Percentiles rank a stretch among this genome's conserved stretches.
Evolutionary conservation across 2,888 invertebrate species (phyloP).

Genomic region (Andricus quercusramuli): DNA sequence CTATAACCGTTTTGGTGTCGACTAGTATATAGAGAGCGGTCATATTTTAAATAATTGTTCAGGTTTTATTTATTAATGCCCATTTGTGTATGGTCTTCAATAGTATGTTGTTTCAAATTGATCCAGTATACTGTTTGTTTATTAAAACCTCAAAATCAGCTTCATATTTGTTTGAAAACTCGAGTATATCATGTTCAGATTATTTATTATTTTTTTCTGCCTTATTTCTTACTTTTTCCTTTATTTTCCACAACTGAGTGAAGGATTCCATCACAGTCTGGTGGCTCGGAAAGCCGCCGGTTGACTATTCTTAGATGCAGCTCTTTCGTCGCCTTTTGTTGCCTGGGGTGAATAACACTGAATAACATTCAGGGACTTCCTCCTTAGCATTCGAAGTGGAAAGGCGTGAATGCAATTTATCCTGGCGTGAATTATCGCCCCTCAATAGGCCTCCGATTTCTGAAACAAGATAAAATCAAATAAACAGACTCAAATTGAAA

Average conservation of each 20-base stretch:
- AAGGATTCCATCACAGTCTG: slow-evolving; percentile 40
- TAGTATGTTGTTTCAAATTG: too few species aligned
- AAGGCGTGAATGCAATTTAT: slow-evolving; percentile 36
- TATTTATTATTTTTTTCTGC: slow-evolving; percentile 20
- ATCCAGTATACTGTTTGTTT: too few species aligned
- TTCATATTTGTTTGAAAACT: neutral
- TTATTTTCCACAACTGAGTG: slow-evolving; percentile 27
- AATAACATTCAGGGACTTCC: slow-evolving; percentile 37
- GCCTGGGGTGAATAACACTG: slow-evolving; percentile 41
- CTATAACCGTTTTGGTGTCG: too few species aligned
- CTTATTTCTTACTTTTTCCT: neutral
- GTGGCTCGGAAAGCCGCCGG: slow-evolving; percentile 39
- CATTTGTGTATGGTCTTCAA: too few species aligned
- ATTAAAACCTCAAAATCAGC: neutral
- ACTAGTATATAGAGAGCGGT: too few species aligned
- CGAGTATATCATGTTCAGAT: neutral
- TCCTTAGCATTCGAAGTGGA: slow-evolving; percentile 35
- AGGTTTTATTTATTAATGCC: too few species aligned
- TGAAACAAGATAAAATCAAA: slow-evolving; percentile 26
- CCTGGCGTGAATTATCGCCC: slow-evolving; percentile 22
- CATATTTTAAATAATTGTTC: too few species aligned
- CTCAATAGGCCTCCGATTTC: slow-evolving; percentile 4
- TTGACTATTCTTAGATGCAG: slow-evolving; percentile 40
- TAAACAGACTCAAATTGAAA: neutral
- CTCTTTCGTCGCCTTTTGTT: slow-evolving; percentile 38